A percentile compares a stretch with the other conserved stretches of the same genome.
Conservation (phyloP, 2,888 invertebrate genomes). For the Furcula furcula region DNA sequence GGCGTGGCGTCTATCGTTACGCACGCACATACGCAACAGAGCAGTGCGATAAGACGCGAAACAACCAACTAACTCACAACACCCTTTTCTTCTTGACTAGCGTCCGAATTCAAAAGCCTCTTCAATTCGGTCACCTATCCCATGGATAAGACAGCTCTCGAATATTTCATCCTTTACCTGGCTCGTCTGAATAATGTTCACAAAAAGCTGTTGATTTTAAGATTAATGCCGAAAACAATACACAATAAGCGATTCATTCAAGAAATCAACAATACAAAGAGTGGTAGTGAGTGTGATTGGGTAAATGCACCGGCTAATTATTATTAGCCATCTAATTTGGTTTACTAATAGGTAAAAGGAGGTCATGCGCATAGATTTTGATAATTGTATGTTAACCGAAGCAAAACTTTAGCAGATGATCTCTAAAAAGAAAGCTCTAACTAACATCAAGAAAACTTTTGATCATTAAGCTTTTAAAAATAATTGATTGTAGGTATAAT, state of each 20-base stretch:
- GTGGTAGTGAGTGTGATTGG: neutral
- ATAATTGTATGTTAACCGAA: too few species aligned
- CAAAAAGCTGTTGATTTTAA: slow-evolving; percentile 12
- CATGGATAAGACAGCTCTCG: slow-evolving; percentile 21
- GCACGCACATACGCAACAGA: slow-evolving; percentile 65
- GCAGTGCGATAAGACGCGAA: slow-evolving; percentile 46
- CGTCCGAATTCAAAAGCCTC: slow-evolving; percentile 9
- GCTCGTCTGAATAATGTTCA: slow-evolving; percentile 10
- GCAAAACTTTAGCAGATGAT: too few species aligned
- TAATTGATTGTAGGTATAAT: too few species aligned
- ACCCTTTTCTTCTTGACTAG: slow-evolving; percentile 12
- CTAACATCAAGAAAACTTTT: too few species aligned
- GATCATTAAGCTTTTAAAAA: too few species aligned
- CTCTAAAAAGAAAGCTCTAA: too few species aligned
- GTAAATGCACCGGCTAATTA: neutral
- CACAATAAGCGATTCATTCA: slow-evolving; percentile 1
- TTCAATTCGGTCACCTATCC: slow-evolving; percentile 20
- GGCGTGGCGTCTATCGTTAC: slow-evolving; percentile 69
- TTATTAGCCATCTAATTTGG: neutral
- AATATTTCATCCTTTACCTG: slow-evolving; percentile 14
- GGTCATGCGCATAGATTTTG: neutral
- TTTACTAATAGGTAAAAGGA: neutral
- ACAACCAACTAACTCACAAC: slow-evolving; percentile 18
- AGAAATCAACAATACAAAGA: slow-evolving; percentile 3
- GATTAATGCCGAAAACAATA: slow-evolving; percentile 5